These are phyloP conservation scores for Chitala chitala DNA, from an alignment of 2,113 vertebrate species.

Conservation along the genomic window DNA sequence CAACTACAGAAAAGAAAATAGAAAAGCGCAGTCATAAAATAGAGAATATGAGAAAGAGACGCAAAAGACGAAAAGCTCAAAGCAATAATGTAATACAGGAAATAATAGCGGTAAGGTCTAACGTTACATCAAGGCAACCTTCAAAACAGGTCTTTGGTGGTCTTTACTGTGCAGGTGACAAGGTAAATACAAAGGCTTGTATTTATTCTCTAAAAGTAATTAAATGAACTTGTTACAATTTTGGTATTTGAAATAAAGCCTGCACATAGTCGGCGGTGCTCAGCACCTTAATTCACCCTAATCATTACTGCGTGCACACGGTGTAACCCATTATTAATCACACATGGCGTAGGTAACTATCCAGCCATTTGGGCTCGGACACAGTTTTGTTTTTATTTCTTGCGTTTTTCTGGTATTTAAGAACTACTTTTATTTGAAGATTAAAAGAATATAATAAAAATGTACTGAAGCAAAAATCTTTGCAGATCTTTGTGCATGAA, in stretches of 20 bases:
- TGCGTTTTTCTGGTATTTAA: conserved; percentile 43
- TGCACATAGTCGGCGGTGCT: conserved; percentile 12
- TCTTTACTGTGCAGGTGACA: no score
- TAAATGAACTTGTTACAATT: conserved; percentile 2
- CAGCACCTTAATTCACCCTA: conserved; percentile 25
- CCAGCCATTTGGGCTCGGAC: conserved; percentile 29
- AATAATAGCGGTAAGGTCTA: no score
- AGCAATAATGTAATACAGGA: no score
- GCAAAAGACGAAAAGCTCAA: no score
- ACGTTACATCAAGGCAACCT: no score
- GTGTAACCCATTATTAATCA: conserved; percentile 23
- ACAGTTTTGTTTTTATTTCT: conserved; percentile 39
- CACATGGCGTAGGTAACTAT: conserved; percentile 32
- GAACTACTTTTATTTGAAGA: conserved; percentile 36
- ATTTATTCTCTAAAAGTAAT: no score
- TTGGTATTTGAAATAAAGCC: conserved; percentile 4
- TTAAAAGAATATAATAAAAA: conserved; percentile 36
- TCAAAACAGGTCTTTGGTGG: no score
- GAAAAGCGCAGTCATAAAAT: no score
- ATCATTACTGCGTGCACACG: conserved; percentile 8
- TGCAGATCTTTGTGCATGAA: no score
- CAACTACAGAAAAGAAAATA: no score
- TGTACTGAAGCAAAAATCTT: conserved; percentile 38
- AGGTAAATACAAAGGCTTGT: no score
- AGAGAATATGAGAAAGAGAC: no score